Percentiles rank a stretch among this genome's conserved stretches.
These are phyloP conservation scores for Glossosoma conforme DNA, from an alignment of 1,140 invertebrate genomes.

Conservation along the genomic window DNA sequence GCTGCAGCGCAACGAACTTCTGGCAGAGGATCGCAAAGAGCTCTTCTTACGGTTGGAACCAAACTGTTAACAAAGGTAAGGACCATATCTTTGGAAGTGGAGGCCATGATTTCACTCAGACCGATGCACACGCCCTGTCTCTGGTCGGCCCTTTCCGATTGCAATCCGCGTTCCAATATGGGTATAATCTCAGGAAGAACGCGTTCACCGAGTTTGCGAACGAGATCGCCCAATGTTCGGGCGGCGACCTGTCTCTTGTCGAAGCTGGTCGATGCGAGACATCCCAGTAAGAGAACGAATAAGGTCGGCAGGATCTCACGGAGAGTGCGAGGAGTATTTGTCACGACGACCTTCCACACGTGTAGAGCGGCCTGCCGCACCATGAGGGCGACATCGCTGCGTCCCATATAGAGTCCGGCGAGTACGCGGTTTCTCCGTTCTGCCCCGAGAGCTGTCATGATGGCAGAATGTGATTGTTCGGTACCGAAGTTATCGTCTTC, in stretches of 20 bases:
- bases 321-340: constrained; percentile 94
- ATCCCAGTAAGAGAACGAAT: constrained; percentile 86
- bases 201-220: constrained; percentile 94
- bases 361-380: constrained; percentile 96
- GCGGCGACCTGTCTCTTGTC: constrained; percentile 96
- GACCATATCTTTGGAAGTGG: constrained; percentile 93
- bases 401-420: constrained; percentile 94
- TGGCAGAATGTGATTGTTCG: constrained; percentile 89
- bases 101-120: constrained; percentile 95
- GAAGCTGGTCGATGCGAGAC: constrained; percentile 90
- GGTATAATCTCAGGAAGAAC: constrained; percentile 98
- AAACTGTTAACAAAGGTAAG: constrained; percentile 90
- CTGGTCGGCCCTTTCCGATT: constrained; percentile 88
- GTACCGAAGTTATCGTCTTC: constrained; percentile 99
- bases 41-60: constrained; percentile 94
- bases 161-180: constrained; percentile 88
- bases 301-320: constrained; percentile 93
- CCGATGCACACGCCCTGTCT: constrained; percentile 98
- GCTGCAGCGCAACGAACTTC: constrained; percentile 93
- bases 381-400: constrained; percentile 94
- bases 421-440: constrained; percentile 90
- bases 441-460: constrained; percentile 80
- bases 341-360: constrained; percentile 97
- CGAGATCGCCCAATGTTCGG: constrained; percentile 93
- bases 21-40: constrained; percentile 86